Evolutionary conservation across 35 echinoderm and acorn worm genomes (phyloP).

Genomic region (Amphiura filiformis): DNA sequence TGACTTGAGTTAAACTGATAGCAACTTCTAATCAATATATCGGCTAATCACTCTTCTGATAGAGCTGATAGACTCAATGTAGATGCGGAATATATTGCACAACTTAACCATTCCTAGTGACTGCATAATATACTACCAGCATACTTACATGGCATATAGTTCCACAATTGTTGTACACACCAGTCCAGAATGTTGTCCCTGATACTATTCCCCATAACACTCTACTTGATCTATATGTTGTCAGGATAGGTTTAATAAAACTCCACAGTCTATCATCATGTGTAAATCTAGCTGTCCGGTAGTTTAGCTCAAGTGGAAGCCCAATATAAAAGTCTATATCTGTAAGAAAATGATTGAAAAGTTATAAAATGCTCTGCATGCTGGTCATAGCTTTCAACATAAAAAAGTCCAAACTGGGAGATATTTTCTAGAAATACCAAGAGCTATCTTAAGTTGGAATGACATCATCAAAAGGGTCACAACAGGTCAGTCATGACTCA

Average conservation of each 20-base stretch:
- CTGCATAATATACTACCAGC: background rate
- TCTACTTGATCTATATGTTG: slow-evolving; percentile 19
- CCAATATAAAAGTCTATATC: slow-evolving; percentile 66
- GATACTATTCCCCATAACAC: slow-evolving; percentile 7
- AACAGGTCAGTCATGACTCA: too few relatives aligned
- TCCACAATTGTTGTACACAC: slow-evolving; percentile 7
- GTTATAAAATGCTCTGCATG: too few relatives aligned
- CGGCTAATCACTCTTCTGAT: background rate
- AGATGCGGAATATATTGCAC: background rate
- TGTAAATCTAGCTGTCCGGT: slow-evolving; percentile 20
- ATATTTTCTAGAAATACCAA: too few relatives aligned
- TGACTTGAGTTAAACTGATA: too few relatives aligned
- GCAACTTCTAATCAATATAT: too few relatives aligned
- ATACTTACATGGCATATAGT: background rate
- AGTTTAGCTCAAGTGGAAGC: slow-evolving; percentile 37
- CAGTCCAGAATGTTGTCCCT: background rate
- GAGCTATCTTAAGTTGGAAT: too few relatives aligned
- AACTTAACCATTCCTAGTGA: background rate
- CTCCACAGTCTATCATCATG: background rate
- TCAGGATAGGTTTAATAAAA: background rate
- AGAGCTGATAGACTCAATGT: background rate
- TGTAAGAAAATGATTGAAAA: slow-evolving; percentile 14
- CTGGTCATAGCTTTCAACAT: too few relatives aligned
- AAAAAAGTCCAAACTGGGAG: background rate
- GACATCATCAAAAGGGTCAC: too few relatives aligned